These are phyloP conservation scores for Clunio marinus DNA, from an alignment of 2,888 invertebrate genomes.

Conservation along the genomic window DNA sequence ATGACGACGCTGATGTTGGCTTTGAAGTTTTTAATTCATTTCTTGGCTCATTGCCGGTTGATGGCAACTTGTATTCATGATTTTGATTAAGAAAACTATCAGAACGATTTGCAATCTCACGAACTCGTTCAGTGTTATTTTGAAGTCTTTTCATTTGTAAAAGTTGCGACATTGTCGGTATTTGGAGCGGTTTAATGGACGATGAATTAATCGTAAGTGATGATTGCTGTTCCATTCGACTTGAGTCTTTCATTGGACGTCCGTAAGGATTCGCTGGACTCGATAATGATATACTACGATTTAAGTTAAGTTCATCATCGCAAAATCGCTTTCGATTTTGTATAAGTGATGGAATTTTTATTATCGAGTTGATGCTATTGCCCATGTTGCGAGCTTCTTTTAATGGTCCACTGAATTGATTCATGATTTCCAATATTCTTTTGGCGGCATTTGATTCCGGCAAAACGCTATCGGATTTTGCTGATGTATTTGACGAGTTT, in stretches of 20 bases:
- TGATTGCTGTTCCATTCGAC: background rate
- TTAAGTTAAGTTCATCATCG: slow-evolving; percentile 44
- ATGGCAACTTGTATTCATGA: slow-evolving; percentile 43
- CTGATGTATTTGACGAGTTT: slow-evolving; percentile 44
- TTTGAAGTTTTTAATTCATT: slow-evolving; percentile 41
- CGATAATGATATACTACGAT: slow-evolving; percentile 44
- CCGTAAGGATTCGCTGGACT: slow-evolving; percentile 45
- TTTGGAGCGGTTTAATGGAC: slow-evolving; percentile 53
- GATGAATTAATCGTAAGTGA: slow-evolving; percentile 37
- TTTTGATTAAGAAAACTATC: slow-evolving; percentile 47
- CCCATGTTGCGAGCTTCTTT: slow-evolving; percentile 75
- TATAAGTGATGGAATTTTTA: slow-evolving; percentile 41
- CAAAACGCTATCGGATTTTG: slow-evolving; percentile 40
- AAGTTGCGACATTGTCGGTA: slow-evolving; percentile 62
- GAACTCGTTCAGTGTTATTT: slow-evolving; percentile 56
- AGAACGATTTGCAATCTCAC: slow-evolving; percentile 54
- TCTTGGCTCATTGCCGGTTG: slow-evolving; percentile 41
- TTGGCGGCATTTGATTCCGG: slow-evolving; percentile 60
- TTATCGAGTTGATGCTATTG: slow-evolving; percentile 44
- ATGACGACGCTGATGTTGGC: slow-evolving; percentile 42
- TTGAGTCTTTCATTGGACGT: slow-evolving; percentile 41
- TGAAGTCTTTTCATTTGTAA: slow-evolving; percentile 60
- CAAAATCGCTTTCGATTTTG: slow-evolving; percentile 43
- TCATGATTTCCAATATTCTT: slow-evolving; percentile 72
- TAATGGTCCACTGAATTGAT: slow-evolving; percentile 76